Base-by-base conservation (phyloP, 2,888 invertebrate species). In the Mythimna ferrago region DNA sequence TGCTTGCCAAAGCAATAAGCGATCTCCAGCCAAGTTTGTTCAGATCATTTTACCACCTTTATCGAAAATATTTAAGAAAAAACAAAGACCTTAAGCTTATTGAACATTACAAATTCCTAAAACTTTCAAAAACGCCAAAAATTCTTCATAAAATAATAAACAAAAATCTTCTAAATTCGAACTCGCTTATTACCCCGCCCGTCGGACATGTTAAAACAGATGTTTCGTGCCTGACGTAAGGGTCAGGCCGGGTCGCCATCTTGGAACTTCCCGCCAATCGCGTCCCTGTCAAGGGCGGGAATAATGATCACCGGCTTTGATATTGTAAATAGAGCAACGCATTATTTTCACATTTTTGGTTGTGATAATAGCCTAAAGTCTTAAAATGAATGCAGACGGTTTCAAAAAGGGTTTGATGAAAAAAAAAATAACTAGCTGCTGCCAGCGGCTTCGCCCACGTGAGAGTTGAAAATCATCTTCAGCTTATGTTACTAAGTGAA, bases 171-270 rank as follows among this genome's bases (percentile, higher is more conserved):
- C 86, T 86, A 88, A 90, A 89, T 91, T 91, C 88, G 83, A 89
- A 90, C 90, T 87, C 80, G 86, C 91, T 93, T 94, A 94, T 94
- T 94, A 95, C 92, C 94, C 92, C 48, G 93, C 91, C 93, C 92
- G 90, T 90, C 90, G 87, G 91, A 94, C 92, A 94, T 93, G 93
- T 93, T 93, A 93, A 93, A 94, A 95, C 96, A 96, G 95, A 96
- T 96, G 96, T 95, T 95, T 92, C 94, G 92, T 88, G 89, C 92
- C 92, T 96, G 95, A 95, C 93, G 93, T 92, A 95, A 94, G 93
- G 95, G 95, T 95, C 95, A 95, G 93, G 89, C 91, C 89, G 92
- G 95, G 95, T 95, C 93, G 94, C 95, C 95, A 95, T 95, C 94
- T 94, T 94, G 93, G 87, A 82, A 92, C 90, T 92, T 93, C 93